Base-by-base conservation (phyloP, 2,113 vertebrate genomes). In the Rhagologus leucostigma region DNA sequence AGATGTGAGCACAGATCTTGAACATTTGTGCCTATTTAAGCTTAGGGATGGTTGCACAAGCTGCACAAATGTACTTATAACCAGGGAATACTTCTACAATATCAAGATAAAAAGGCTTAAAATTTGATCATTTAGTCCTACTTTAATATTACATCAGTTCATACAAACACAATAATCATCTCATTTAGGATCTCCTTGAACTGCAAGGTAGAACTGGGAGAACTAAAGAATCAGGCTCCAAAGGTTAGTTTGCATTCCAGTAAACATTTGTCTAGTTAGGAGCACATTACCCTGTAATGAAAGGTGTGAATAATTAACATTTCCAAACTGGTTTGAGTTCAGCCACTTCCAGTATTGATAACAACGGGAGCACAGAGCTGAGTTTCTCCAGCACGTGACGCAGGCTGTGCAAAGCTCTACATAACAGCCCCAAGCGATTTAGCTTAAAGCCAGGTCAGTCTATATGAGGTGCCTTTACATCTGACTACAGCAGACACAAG, bases 351-450 rank as follows among this genome's bases (percentile, higher is more conserved):
- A 78, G 50, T 22, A 26, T 18, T 3, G 2, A 24, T 74, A 84
- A 18, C 59, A 62, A 49, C 1, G 8, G 12, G 12, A 84, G 11
- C 0, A 0, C 3, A 52, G 23, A 70, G 42, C 8, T 11, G 35
- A 27, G 16, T 27, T 84, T 73, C 57, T 41, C 59, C 68, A 69
- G 46, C n/a, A 42, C 8, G 1, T 47, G 59, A 27, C 22, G 17
- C 7, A 42, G 81, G 33, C 33, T 87, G 24, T 29, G 39, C 20
- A 37, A 35, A 47, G 62, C 7, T 69, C 26, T 44, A 14, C 12
- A 13, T 57, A 37, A 18, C 27, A 71, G 16, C 44, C 24, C 65
- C 62, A 64, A 32, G 11, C 16, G 26, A 20, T 20, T 33, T 80
- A 35, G 6, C 46, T 74, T 67, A 59, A 69, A 78, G 41, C 26